These are phyloP conservation scores for Aphaenogaster rudis DNA, from an alignment of 1,140 invertebrate genomes.

Conservation along the genomic window DNA sequence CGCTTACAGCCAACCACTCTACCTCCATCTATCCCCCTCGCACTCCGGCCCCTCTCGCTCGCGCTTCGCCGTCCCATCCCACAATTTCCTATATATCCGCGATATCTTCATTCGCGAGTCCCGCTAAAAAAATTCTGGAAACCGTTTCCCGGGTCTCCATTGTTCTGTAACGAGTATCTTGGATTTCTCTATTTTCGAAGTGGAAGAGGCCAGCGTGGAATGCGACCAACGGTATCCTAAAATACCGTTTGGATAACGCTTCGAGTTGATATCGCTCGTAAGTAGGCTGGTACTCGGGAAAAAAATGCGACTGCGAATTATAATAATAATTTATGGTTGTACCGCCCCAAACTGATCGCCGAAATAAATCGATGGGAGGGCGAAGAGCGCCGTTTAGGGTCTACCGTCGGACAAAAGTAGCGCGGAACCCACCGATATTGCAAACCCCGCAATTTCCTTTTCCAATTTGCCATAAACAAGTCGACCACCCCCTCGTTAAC, in stretches of 20 bases:
- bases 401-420: conserved; percentile 17
- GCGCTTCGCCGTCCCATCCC: conserved; percentile 48
- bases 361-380: conserved; percentile 8
- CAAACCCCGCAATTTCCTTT: conserved; percentile 86
- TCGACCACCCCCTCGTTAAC: conserved; percentile 84
- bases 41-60: conserved; percentile 62
- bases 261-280: not conserved
- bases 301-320: not conserved
- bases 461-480: conserved; percentile 87
- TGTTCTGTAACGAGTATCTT: conserved; percentile 59
- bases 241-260: not conserved
- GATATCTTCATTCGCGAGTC: conserved; percentile 82
- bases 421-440: conserved; percentile 62
- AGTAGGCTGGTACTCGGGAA: too few relatives aligned
- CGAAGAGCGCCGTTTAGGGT: conserved; percentile 64
- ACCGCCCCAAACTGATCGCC: not conserved
- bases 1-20: conserved; percentile 86
- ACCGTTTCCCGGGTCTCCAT: conserved; percentile 62
- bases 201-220: conserved; percentile 23
- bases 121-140: conserved; percentile 78
- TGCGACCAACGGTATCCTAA: not conserved
- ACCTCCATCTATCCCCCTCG: conserved; percentile 71
- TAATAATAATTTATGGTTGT: conserved; percentile 1
- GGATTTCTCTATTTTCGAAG: conserved; percentile 22
- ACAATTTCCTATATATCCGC: conserved; percentile 77